phyloP scores from a whole-genome alignment of 2,797 vertebrate genomes.

The Leuciscus waleckii region DNA sequence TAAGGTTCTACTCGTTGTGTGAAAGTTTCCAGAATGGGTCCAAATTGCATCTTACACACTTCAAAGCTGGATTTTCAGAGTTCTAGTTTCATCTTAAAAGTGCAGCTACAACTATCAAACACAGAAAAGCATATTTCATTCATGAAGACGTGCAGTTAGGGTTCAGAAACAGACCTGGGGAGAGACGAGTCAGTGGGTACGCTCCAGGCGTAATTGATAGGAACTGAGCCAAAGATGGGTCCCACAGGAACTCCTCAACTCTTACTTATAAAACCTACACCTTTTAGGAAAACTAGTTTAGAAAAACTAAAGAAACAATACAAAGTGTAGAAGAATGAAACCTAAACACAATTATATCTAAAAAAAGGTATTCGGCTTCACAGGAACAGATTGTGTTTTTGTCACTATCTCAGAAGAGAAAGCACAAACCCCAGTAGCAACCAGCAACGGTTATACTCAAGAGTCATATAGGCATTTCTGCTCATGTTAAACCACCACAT shows the following conservation, averaged over 20 bases:
- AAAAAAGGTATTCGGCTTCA: constrained; percentile 26
- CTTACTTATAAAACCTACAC: constrained; percentile 42
- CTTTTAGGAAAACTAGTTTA: constrained; percentile 2
- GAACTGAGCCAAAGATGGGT: constrained; percentile 73
- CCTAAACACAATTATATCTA: constrained; percentile 42
- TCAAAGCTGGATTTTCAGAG: constrained; percentile 4
- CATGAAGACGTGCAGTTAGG: constrained; percentile 77
- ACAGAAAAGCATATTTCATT: constrained; percentile 82
- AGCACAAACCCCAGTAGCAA: constrained; percentile 13
- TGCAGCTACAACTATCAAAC: constrained; percentile 71
- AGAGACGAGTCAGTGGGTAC: constrained; percentile 77
- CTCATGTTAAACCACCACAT: not conserved
- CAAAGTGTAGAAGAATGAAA: constrained; percentile 19
- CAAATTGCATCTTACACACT: constrained; percentile 32
- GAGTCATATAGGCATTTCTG: not conserved
- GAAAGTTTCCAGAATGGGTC: constrained; percentile 22
- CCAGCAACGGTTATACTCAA: constrained; percentile 17
- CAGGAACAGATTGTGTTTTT: constrained; percentile 24
- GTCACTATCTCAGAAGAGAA: constrained; percentile 1
- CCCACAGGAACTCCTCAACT: constrained; percentile 60
- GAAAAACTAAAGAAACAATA: constrained; percentile 42
- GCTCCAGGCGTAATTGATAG: constrained; percentile 80
- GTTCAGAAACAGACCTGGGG: constrained; percentile 75
- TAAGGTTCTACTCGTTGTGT: not conserved
- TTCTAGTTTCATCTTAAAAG: constrained; percentile 33